These are phyloP conservation scores for Sorex fumeus DNA, from an alignment of 2,113 vertebrate species.

Conservation along the genomic window DNA sequence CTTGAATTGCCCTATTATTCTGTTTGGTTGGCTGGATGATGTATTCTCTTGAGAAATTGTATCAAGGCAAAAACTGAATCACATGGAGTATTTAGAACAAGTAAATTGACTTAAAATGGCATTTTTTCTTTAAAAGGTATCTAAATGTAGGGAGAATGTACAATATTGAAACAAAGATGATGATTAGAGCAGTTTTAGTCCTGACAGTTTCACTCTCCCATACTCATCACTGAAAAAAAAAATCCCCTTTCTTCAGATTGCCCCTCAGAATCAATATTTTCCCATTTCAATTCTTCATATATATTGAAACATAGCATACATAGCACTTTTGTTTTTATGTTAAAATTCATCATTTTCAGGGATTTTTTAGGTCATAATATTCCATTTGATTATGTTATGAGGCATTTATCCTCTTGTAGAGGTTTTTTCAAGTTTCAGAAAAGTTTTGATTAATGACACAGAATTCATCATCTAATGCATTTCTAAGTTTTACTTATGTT, in stretches of 20 bases:
- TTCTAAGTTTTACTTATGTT: background rate
- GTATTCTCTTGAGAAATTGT: slow-evolving; percentile 55
- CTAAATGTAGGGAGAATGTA: background rate
- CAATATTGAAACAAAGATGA: background rate
- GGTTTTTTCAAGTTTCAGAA: background rate
- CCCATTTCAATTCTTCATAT: background rate
- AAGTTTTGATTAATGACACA: background rate
- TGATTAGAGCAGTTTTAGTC: background rate
- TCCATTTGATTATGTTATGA: background rate
- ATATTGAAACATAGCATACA: background rate
- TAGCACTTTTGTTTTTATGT: slow-evolving; percentile 25
- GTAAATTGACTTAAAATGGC: background rate
- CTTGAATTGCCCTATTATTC: slow-evolving; percentile 25
- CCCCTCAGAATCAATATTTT: background rate
- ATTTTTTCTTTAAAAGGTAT: slow-evolving; percentile 14
- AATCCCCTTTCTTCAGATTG: background rate
- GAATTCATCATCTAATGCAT: background rate
- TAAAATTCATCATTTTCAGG: background rate
- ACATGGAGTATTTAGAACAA: slow-evolving; percentile 40
- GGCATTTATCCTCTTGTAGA: background rate
- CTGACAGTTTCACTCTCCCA: fast-evolving
- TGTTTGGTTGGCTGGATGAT: slow-evolving; percentile 32
- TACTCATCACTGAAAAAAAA: background rate
- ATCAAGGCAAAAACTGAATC: slow-evolving; percentile 22
- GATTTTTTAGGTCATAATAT: slow-evolving; percentile 7